Evolutionary conservation across 2,797 vertebrate species (phyloP).

Genomic region (Semotilus atromaculatus): DNA sequence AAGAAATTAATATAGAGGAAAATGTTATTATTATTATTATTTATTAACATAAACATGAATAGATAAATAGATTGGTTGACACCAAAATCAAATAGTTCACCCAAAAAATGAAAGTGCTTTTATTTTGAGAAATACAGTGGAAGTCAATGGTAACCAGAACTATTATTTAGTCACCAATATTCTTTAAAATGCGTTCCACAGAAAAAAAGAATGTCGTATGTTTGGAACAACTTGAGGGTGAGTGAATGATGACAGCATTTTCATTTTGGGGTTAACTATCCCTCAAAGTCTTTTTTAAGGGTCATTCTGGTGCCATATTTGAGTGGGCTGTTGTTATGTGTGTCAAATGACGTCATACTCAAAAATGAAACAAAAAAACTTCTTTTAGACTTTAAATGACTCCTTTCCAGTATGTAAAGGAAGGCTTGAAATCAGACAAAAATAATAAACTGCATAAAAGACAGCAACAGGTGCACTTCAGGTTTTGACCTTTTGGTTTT

Average conservation of each 20-base stretch:
- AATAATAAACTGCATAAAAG: neutral
- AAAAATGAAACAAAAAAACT: neutral
- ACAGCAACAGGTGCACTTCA: slow-evolving; percentile 37
- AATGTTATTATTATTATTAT: neutral
- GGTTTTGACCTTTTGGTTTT: neutral
- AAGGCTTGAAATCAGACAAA: neutral
- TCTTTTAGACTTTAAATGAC: neutral
- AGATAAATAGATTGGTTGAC: neutral
- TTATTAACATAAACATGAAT: neutral
- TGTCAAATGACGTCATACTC: neutral
- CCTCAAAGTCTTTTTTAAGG: neutral
- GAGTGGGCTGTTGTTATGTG: neutral
- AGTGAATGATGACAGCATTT: neutral
- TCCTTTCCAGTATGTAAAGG: neutral
- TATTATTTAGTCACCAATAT: neutral
- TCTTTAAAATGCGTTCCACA: neutral
- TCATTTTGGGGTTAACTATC: neutral
- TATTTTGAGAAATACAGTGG: neutral
- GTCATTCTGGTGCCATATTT: neutral
- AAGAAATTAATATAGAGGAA: neutral
- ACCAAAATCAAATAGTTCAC: neutral
- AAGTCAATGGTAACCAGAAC: neutral
- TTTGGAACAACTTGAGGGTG: neutral
- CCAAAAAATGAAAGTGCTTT: neutral
- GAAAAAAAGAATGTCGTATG: neutral